Conservation (phyloP, 1,140 invertebrate genomes). For the Drosophila setifemur region DNA sequence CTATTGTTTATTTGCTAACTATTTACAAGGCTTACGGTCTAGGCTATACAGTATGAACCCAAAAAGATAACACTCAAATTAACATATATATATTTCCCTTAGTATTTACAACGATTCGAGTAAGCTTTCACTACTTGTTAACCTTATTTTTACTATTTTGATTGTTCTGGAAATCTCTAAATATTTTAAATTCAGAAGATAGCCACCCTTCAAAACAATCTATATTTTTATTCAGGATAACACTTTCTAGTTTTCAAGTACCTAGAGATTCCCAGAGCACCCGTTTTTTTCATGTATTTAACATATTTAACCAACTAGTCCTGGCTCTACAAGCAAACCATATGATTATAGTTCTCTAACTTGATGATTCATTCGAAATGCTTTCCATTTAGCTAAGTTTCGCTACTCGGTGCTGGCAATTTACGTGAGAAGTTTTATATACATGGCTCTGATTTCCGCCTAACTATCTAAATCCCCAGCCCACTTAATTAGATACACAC, state of each 20-base stretch:
- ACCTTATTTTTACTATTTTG: slow-evolving; percentile 4
- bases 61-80: slow-evolving; percentile 4
- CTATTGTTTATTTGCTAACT: slow-evolving; percentile 16
- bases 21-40: slow-evolving; percentile 37
- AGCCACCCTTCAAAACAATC: too few relatives aligned
- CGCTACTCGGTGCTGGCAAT: slow-evolving; percentile 45
- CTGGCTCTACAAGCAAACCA: slow-evolving; percentile 30
- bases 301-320: slow-evolving; percentile 32
- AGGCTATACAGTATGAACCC: slow-evolving; percentile 33
- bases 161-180: too few relatives aligned
- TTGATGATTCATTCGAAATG: slow-evolving; percentile 13
- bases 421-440: slow-evolving; percentile 55
- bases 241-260: not conserved
- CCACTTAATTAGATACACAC: slow-evolving; percentile 69
- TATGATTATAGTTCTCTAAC: slow-evolving; percentile 22
- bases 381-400: slow-evolving; percentile 32
- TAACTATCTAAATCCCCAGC: slow-evolving; percentile 57
- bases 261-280: not conserved
- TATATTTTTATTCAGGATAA: too few relatives aligned
- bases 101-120: slow-evolving; percentile 44
- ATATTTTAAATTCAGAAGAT: not conserved
- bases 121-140: slow-evolving; percentile 29
- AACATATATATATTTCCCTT: slow-evolving; percentile 8
- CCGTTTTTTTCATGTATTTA: not conserved
- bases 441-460: slow-evolving; percentile 57